Base-by-base conservation (phyloP, 2,888 invertebrate species). In the Urechis unicinctus region DNA sequence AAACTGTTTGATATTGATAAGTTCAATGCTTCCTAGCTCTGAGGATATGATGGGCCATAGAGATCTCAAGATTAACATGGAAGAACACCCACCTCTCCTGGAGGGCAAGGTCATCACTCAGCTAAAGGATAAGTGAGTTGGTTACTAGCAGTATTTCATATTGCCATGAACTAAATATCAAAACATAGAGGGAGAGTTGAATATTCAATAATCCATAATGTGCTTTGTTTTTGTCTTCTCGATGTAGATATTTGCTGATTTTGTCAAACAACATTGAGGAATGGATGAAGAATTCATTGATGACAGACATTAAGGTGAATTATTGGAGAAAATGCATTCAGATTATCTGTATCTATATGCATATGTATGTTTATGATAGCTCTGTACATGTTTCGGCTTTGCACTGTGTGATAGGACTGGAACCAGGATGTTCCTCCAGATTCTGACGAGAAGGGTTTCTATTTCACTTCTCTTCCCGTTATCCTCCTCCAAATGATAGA, bases 401-500 rank as follows among this genome's bases (percentile, higher is more conserved):
- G n/a, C n/a, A n/a, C n/a, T n/a, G n/a, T n/a, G n/a, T 28, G 48
- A 28, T 47, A 81, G 74, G 95, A 96, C 78, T 97, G 97, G 97
- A 85, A 85, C 73, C 86, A 86, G 22, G 83, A 85, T 62, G 83
- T 86, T 62, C 66, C 68, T 6, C 91, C 93, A 59, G 87, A 87
- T 64, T 86, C 88, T 69, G 86, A 87, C 63, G 85, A 84, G 66
- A 85, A 88, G 60, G 86, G 85, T 50, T 91, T 88, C 72, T 92
- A 86, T 79, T 89, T 92, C 75, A 95, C 96, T 1, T 88, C 91
- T 52, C 88, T 95, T 42, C 96, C 97, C 3, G 89, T 95, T 60
- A 93, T 96, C 58, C 89, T 97, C 62, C 96, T 95, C 80, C 91
- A 96, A 79, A 97, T 98, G 96, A 90, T 97, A 61, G 92, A 95